Evolutionary conservation across 2,113 vertebrate genomes (phyloP).

Genomic region (pig (Sus scrofa)): T2T-Sscrofa CM000825.6:48196001-48196500

Average conservation of each 20-base stretch:
- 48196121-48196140: not conserved
- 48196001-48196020: rapidly evolving
- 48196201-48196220: conserved; percentile 55
- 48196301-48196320: not conserved
- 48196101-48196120: conserved; percentile 36
- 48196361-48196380: too few species aligned
- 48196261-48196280: not conserved
- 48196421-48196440: not conserved
- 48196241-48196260: conserved; percentile 69
- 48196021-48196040: rapidly evolving
- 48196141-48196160: rapidly evolving
- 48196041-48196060: rapidly evolving
- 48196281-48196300: not conserved
- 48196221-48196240: not conserved
- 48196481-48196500: not conserved
- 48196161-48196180: conserved; percentile 52
- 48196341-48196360: not conserved
- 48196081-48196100: not conserved
- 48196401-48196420: not conserved
- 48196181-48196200: conserved; percentile 60
- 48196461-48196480: not conserved
- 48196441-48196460: not conserved
- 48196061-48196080: not conserved
- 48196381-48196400: not conserved
- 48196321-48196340: not conserved